Percentiles rank a stretch among this genome's conserved stretches.
These are phyloP conservation scores for Heterodera carotae DNA, from an alignment of 1,140 invertebrate genomes.

Conservation along the genomic window DNA sequence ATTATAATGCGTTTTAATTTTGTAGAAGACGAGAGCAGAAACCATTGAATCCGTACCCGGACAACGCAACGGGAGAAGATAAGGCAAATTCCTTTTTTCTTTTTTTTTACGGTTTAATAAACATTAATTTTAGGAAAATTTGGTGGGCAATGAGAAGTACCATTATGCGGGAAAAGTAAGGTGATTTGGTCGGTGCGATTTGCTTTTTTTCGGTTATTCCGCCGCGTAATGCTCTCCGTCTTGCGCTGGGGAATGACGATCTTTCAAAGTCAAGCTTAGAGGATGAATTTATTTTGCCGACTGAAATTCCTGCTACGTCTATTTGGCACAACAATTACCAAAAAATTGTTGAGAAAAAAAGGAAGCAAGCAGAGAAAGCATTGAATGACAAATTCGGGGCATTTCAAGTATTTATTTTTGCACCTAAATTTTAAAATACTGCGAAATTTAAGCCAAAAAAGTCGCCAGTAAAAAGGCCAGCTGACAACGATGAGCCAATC, in stretches of 20 bases:
- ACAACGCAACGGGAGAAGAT: conserved; percentile 3
- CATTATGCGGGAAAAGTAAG: conserved; percentile 14
- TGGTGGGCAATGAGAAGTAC: neutral
- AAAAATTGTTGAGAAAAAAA: neutral
- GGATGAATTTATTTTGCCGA: conserved; percentile 32
- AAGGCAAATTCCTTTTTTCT: conserved; percentile 12
- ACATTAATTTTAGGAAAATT: neutral
- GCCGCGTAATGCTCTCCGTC: conserved; percentile 22
- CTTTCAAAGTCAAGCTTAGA: conserved; percentile 9
- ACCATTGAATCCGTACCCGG: conserved; percentile 33
- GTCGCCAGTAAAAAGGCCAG: conserved; percentile 12
- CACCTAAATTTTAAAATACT: neutral
- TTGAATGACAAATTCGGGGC: conserved; percentile 32
- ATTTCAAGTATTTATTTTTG: conserved; percentile 17
- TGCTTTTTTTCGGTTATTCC: conserved; percentile 14
- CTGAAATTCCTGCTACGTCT: conserved; percentile 30
- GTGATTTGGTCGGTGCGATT: conserved; percentile 1
- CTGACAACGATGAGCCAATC: conserved; percentile 4
- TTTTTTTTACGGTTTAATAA: too few species aligned
- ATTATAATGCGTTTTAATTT: conserved; percentile 11
- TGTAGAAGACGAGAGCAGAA: conserved; percentile 22
- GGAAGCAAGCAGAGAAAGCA: neutral
- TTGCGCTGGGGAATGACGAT: conserved; percentile 29
- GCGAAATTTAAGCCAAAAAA: conserved; percentile 15
- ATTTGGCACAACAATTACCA: conserved; percentile 33